These are phyloP conservation scores for Gallinago stenura DNA, from an alignment of 2,797 vertebrate species.

Conservation along the genomic window DNA sequence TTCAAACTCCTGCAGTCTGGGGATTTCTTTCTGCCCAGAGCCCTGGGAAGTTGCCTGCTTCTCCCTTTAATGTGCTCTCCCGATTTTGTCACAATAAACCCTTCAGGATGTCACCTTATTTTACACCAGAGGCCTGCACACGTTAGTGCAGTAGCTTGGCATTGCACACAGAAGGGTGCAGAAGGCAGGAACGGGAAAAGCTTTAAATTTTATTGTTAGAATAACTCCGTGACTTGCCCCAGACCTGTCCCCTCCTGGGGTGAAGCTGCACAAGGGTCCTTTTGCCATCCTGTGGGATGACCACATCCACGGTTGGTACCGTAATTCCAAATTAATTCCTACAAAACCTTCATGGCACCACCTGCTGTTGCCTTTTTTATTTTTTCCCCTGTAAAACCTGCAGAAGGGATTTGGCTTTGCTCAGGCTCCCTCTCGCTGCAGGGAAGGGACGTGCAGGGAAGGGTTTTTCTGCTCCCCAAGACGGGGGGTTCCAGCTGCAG, in stretches of 20 bases:
- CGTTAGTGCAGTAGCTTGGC: neutral
- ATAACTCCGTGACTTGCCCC: neutral
- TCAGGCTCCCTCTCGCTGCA: rapidly evolving
- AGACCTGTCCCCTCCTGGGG: too few relatives aligned
- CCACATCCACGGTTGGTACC: rapidly evolving
- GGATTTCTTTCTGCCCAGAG: neutral
- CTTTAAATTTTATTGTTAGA: neutral
- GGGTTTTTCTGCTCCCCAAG: neutral
- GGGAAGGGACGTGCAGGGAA: too few relatives aligned
- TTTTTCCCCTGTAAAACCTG: neutral
- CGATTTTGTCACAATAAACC: neutral
- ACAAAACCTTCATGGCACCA: neutral
- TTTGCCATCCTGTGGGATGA: rapidly evolving
- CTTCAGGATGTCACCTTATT: neutral
- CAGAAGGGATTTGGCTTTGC: neutral
- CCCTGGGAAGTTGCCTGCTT: neutral
- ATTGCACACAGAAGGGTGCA: neutral
- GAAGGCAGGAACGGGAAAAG: neutral
- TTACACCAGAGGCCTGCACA: neutral
- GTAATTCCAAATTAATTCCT: neutral
- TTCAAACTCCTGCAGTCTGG: neutral
- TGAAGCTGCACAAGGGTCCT: neutral
- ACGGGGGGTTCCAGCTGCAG: neutral
- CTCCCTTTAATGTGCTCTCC: rapidly evolving
- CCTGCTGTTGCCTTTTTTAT: too few relatives aligned